Evolutionary conservation across 2,797 vertebrate species (phyloP), one percentile per base, ranked within the genome.

Genomic region (Sebastes kiyomatsui): DNA sequence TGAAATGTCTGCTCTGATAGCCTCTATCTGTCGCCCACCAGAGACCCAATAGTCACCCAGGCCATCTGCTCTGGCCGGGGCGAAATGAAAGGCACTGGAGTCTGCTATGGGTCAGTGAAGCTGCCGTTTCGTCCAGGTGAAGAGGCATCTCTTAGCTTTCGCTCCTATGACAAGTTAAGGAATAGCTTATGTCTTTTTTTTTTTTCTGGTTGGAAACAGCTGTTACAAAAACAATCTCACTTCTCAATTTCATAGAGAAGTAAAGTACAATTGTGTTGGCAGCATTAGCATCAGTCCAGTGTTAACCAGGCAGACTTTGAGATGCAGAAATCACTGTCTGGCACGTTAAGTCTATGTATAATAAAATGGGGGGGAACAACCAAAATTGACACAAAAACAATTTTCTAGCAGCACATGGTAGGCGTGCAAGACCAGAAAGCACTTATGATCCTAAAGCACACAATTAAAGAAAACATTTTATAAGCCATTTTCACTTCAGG

Each of bases 401-500:
- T 86, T 96, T 89, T 89, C 93, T 96, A 98, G 97, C 97, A 98
- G 98, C 97, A 98, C 97, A 95, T 95, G 95, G 94, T 95, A 96
- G 94, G 96, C 96, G 97, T 98, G 97, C 97, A 96, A 97, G 96
- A 96, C 96, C 95, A 97, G 96, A 96, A 97, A 98, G 97, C 97
- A 98, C 97, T 98, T 98, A 85, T 93, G 95, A 97, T 88, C 84
- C 87, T 90, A 92, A 93, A 92, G 89, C 92, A 94, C 91, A 92
- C 82, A 95, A 95, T 87, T 23, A 86, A 92, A 82, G 87, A 84
- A 90, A 91, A 77, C 76, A 72, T 82, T 87, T 75, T 79, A 88
- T 87, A 89, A 94, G 80, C 90, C 79, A 84, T 90, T 92, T 92
- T 90, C 81, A 92, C 83, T 89, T 91, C 85, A 94, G 95, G 94